These are phyloP conservation scores for Cephalophus harveyi DNA, from an alignment of 2,113 vertebrate genomes.

Conservation along the genomic window DNA sequence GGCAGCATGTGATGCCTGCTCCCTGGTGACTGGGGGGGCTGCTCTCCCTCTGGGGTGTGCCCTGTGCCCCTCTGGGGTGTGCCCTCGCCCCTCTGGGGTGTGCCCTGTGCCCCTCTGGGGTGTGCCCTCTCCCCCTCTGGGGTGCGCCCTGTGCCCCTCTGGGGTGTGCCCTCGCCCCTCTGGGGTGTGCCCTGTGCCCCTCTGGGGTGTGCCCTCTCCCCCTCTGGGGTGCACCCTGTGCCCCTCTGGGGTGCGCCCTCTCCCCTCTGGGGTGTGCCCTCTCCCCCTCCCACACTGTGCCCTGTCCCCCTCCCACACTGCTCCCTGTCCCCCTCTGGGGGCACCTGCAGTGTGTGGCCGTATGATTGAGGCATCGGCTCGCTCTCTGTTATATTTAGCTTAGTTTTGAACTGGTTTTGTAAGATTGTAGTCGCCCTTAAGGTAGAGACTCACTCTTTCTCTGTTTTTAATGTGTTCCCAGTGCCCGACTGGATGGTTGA, in stretches of 20 bases:
- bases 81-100: no score
- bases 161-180: no score
- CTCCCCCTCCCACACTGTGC: no score
- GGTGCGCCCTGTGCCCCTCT: no score
- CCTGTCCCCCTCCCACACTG: no score
- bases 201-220: background rate
- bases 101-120: background rate
- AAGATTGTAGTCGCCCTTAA: background rate
- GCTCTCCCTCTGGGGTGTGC: no score
- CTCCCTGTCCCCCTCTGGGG: no score
- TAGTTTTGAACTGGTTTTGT: background rate
- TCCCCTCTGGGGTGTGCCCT: no score
- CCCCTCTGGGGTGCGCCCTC: no score
- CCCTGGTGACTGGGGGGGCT: background rate
- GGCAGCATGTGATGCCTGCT: background rate
- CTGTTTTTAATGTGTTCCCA: background rate
- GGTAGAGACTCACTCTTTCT: background rate
- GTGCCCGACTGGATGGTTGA: background rate
- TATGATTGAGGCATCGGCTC: fast-evolving
- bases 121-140: background rate
- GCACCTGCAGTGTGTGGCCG: background rate
- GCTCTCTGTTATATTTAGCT: background rate
- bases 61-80: background rate
- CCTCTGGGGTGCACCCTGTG: no score
- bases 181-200: background rate